These are phyloP conservation scores for Chaetophractus vellerosus DNA, from an alignment of 2,797 vertebrate species.

Conservation along the genomic window DNA sequence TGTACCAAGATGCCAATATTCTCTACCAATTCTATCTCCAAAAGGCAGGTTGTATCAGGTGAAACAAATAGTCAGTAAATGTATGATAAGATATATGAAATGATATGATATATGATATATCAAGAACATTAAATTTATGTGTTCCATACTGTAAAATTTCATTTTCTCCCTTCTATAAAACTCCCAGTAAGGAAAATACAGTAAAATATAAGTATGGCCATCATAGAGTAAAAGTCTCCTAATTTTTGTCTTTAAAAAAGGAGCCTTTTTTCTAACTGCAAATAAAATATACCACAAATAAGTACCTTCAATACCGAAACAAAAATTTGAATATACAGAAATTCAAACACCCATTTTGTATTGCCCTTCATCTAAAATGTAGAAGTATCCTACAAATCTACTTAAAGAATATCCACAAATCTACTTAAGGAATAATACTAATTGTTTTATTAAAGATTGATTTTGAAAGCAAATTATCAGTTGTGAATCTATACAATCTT, in stretches of 20 bases:
- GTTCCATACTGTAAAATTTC: background rate
- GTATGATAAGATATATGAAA: background rate
- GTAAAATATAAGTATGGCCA: background rate
- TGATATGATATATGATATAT: background rate
- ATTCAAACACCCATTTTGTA: background rate
- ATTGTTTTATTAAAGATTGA: background rate
- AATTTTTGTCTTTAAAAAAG: background rate
- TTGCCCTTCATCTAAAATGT: background rate
- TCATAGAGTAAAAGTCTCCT: background rate
- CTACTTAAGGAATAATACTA: background rate
- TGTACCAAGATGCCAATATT: constrained; percentile 13
- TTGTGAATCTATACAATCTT: background rate
- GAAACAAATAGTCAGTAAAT: constrained; percentile 34
- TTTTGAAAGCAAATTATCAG: background rate
- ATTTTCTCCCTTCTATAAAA: constrained; percentile 54
- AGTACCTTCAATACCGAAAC: background rate
- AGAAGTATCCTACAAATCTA: background rate
- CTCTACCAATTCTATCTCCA: background rate
- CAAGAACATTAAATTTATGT: constrained; percentile 58
- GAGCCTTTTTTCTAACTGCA: background rate
- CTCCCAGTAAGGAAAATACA: background rate
- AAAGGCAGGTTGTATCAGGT: background rate
- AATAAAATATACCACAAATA: background rate
- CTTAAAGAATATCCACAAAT: background rate
- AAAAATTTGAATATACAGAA: constrained; percentile 15